phyloP scores from a whole-genome alignment of 2,797 vertebrate genomes.

The Oceanodroma leucorhoa region DNA sequence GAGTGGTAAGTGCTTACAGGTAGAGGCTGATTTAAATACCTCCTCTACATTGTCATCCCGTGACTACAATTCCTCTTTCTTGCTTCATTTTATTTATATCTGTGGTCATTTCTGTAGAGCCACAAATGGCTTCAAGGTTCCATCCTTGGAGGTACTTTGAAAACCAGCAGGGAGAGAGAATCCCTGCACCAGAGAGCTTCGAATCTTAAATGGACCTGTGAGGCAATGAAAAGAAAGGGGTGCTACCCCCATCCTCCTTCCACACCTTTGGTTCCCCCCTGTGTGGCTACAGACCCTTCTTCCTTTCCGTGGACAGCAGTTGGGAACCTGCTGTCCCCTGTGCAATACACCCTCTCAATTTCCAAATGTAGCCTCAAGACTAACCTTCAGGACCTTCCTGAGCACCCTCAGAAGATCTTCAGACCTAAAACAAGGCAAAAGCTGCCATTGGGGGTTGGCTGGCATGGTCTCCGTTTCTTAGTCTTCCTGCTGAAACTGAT shows the following conservation, averaged over 20 bases:
- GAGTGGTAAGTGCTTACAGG: neutral
- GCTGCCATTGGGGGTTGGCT: accelerated
- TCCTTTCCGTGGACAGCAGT: neutral
- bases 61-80: neutral
- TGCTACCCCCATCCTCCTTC: neutral
- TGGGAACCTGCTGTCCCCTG: accelerated
- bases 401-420: neutral
- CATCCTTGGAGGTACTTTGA: neutral
- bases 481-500: neutral
- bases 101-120: neutral
- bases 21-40: neutral
- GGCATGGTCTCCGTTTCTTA: neutral
- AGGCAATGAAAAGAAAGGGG: neutral
- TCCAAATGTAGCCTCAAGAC: neutral
- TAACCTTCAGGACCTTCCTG: neutral
- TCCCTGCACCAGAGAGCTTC: neutral
- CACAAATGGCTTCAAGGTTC: neutral
- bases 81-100: neutral
- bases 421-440: neutral
- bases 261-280: neutral
- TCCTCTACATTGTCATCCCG: neutral
- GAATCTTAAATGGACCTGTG: neutral
- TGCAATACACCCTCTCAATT: accelerated
- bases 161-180: neutral
- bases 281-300: neutral